Base-by-base conservation (phyloP, 2,888 invertebrate genomes). In the Melieria picta region DNA sequence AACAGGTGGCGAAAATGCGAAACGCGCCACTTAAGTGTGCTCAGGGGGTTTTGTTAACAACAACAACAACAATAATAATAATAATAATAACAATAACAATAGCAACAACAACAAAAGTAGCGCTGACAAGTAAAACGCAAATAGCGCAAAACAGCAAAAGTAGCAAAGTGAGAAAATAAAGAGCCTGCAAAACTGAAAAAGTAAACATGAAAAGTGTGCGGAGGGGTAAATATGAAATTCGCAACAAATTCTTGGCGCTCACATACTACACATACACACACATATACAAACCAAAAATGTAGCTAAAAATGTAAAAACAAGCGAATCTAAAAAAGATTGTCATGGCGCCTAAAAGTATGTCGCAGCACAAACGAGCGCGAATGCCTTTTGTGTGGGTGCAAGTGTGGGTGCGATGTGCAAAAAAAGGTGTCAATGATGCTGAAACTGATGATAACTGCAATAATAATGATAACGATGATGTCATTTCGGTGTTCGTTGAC, bases 371-470 rank as follows among this genome's bases (percentile, higher is more conserved):
- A 4, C 2, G 62, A 45, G 47, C 46, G 46, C n/a, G 30, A 30
- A 30, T 30, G 30, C 30, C 30, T 30, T 30, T 30, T 30, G 30
- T 30, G 30, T 30, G 30, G 1, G 30, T 30, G 30, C 30, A 30
- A 30, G 30, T 30, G 30, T 30, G 30, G 30, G 30, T 30, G 30
- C 30, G 30, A 30, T 30, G 30, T 30, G 68, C 69, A 73, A 67
- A 30, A 74, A 81, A 79, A 77, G 77, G 77, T 81, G 80, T 82
- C 82, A 82, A 81, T 80, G 82, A 80, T 76, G 76, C 75, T 72
- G 52, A 65, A 75, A 75, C 72, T 74, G 72, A 77, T 78, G 82
- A 79, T 81, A 81, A 77, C 77, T 75, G 77, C 62, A 63, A 58
- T 77, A 78, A 79, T 79, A 78, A 79, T 77, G 76, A 78, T 82